phyloP scores from a whole-genome alignment of 2,797 vertebrate genomes.

The Coregonus suidteri region DNA sequence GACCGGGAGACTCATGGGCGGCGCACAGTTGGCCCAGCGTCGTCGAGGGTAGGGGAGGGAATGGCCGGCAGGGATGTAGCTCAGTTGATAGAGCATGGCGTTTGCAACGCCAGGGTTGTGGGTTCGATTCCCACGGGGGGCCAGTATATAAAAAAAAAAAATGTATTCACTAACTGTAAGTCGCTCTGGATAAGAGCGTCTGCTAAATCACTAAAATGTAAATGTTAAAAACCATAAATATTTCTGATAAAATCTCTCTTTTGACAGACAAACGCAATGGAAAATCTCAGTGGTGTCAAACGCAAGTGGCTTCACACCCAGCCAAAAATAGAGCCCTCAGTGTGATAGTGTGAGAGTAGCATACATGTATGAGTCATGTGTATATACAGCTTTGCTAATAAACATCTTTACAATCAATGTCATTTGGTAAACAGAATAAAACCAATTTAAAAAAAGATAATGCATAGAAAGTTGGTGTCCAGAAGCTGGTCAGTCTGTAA shows the following conservation, averaged over 20 bases:
- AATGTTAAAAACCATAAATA: background rate
- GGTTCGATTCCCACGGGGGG: too few species aligned
- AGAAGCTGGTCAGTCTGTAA: constrained; percentile 24
- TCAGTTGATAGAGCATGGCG: too few species aligned
- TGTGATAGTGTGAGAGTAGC: background rate
- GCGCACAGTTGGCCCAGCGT: too few species aligned
- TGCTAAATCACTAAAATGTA: too few species aligned
- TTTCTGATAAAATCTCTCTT: background rate
- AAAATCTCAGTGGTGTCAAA: background rate
- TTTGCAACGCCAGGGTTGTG: too few species aligned
- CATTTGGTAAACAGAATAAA: background rate
- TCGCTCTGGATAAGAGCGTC: too few species aligned
- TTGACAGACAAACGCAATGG: background rate
- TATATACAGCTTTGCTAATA: constrained; percentile 37
- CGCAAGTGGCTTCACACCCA: background rate
- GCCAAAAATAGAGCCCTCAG: background rate
- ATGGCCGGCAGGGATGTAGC: too few species aligned
- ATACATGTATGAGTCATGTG: constrained; percentile 30
- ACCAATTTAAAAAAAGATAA: constrained; percentile 5
- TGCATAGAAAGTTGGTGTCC: constrained; percentile 39
- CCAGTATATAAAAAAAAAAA: too few species aligned
- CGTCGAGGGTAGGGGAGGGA: too few species aligned
- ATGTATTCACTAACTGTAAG: too few species aligned
- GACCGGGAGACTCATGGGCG: too few species aligned
- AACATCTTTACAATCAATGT: constrained; percentile 51